Base-by-base conservation (phyloP, 2,113 vertebrate species). In the Columba livia region DNA sequence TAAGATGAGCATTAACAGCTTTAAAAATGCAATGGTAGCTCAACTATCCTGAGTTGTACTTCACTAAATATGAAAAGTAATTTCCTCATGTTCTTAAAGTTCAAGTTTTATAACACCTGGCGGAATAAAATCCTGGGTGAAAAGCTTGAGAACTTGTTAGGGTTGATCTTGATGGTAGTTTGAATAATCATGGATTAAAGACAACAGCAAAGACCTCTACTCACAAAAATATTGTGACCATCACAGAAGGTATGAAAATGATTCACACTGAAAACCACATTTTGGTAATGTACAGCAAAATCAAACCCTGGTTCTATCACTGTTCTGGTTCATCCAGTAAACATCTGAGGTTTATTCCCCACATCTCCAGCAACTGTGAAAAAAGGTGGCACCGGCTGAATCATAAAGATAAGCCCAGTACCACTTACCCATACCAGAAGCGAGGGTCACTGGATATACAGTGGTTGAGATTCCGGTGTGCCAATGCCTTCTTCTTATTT, bases 401-500 rank as follows among this genome's bases (percentile, higher is more conserved):
- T 47, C 70, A 2, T 56, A 51, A 14, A 15, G 89, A 60, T 8
- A 66, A 92, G 71, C 29, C 61, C 85, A 97, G 71, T 24, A 82
- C 31, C 97, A 99, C 99, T 99, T 97, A 99, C 99, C 99, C 99
- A 21, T 99, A 99, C 99, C 99, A 99, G 98, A 98, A 99, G 97
- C 99, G 99, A 12, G 99, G 99, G 95, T 99, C 99, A 4, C 97
- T 98, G 96, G 99, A 98, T 90, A 99, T 98, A 97, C 99, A 99
- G 98, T 99, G 99, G 98, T 99, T 99, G 80, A 99, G 98, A 97
- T 97, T 99, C 79, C 99, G 98, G 94, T 99, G 99, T 78, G 99
- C 99, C 97, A 99, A 97, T 1, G 99, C 99, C 95, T 99, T 99
- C 98, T 99, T 99, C 94, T 99, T 99, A 95, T 99, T 99, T 81